Evolutionary conservation across 2,113 vertebrate genomes (phyloP).

Genomic region (Corvus cornix): DNA sequence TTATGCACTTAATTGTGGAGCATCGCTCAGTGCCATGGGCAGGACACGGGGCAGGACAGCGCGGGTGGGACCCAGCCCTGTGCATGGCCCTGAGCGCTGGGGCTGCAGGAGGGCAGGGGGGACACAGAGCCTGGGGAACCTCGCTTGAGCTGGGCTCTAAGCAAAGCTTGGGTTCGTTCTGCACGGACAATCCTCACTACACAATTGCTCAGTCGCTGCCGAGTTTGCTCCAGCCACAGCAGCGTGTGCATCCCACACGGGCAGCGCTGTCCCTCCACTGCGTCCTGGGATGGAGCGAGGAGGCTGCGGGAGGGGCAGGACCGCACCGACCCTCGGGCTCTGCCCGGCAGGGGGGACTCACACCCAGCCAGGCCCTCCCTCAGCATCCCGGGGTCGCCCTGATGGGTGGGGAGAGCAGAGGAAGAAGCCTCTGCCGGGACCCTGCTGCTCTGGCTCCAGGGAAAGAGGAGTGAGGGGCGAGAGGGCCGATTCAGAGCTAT

Average conservation of each 20-base stretch:
- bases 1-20: neutral
- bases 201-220: accelerated
- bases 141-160: neutral
- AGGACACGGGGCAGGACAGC: neutral
- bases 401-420: accelerated
- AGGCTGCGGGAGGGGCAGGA: neutral
- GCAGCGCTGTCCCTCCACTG: accelerated
- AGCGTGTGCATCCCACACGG: accelerated
- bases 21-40: accelerated
- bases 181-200: accelerated
- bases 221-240: neutral
- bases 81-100: accelerated
- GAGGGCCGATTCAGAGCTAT: neutral
- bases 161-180: neutral
- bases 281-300: accelerated
- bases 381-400: accelerated
- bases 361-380: neutral
- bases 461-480: accelerated
- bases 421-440: neutral
- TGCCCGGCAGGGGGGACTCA: neutral
- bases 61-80: neutral
- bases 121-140: neutral
- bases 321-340: accelerated
- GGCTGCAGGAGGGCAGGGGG: neutral
- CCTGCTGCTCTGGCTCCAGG: accelerated